Conservation (phyloP, 1,140 invertebrate genomes). For the Neodiprion lecontei region DNA sequence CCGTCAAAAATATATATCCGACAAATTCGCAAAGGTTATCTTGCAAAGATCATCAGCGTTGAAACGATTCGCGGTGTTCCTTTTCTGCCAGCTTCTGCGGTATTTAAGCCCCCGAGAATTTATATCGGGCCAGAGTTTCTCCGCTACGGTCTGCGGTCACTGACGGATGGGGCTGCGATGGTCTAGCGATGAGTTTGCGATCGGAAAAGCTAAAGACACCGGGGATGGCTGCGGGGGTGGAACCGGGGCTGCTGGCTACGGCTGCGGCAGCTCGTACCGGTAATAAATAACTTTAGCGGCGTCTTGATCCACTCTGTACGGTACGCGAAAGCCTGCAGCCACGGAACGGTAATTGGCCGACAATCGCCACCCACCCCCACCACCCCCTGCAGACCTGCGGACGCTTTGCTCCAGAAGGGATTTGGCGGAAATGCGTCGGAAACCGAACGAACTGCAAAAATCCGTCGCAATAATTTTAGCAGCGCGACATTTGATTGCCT, state of each 20-base stretch:
- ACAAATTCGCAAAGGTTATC: no score
- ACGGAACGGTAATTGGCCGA: background rate
- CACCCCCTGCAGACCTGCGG: no score
- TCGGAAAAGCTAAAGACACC: constrained; percentile 4
- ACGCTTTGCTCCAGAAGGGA: no score
- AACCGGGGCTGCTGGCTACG: background rate
- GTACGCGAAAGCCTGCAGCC: background rate
- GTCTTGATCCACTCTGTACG: constrained; percentile 44
- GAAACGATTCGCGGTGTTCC: no score
- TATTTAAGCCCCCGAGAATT: background rate
- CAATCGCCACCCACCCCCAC: background rate
- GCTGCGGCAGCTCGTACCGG: constrained; percentile 35
- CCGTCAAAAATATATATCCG: no score
- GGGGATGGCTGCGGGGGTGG: background rate
- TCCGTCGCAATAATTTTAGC: no score
- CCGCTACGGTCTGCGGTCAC: background rate
- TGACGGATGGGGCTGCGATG: background rate
- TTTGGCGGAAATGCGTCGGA: no score
- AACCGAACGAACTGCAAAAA: no score
- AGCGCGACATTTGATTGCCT: no score
- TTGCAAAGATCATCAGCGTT: no score
- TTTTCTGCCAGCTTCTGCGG: no score
- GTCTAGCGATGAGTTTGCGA: constrained; percentile 5
- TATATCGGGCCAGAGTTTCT: background rate
- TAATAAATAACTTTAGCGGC: constrained; percentile 47